Conservation (phyloP, 1,140 invertebrate genomes). For the Drosophila subobscura region DNA sequence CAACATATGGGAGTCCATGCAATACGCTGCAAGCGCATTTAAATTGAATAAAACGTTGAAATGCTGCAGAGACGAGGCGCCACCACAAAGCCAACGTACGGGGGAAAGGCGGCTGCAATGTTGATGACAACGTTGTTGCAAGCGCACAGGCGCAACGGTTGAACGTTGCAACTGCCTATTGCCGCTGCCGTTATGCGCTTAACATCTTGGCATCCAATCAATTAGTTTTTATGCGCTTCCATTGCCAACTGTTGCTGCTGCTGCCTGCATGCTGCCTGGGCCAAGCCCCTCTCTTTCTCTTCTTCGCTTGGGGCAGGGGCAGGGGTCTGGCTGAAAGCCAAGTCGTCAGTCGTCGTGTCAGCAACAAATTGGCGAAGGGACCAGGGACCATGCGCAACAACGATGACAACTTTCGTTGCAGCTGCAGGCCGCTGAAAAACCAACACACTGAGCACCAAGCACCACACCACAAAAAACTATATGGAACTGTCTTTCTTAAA, state of each 20-base stretch:
- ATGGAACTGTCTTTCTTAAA: constrained; percentile 15
- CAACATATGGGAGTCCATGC: not conserved
- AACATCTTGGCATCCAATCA: constrained; percentile 81
- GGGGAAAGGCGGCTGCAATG: constrained; percentile 24
- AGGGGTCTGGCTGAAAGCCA: constrained; percentile 1
- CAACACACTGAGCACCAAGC: no score
- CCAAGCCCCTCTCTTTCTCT: constrained; percentile 64
- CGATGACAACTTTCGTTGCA: constrained; percentile 46
- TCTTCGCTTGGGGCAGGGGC: constrained; percentile 17
- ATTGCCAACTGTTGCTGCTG: constrained; percentile 58
- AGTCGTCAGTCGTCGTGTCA: constrained; percentile 62
- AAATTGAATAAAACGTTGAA: constrained; percentile 73
- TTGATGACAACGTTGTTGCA: constrained; percentile 26
- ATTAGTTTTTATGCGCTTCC: constrained; percentile 79
- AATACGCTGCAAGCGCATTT: constrained; percentile 70
- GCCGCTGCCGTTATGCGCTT: constrained; percentile 75
- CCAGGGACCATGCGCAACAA: constrained; percentile 33
- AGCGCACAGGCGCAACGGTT: constrained; percentile 4
- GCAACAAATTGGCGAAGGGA: constrained; percentile 78
- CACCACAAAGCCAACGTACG: constrained; percentile 24
- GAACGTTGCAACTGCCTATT: constrained; percentile 29
- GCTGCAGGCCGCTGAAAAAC: constrained; percentile 18
- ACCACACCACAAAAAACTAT: not conserved
- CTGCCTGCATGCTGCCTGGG: constrained; percentile 31
- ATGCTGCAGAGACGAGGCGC: constrained; percentile 50